phyloP scores from a whole-genome alignment of 2,888 invertebrate species.

The Eupithecia tripunctaria region DNA sequence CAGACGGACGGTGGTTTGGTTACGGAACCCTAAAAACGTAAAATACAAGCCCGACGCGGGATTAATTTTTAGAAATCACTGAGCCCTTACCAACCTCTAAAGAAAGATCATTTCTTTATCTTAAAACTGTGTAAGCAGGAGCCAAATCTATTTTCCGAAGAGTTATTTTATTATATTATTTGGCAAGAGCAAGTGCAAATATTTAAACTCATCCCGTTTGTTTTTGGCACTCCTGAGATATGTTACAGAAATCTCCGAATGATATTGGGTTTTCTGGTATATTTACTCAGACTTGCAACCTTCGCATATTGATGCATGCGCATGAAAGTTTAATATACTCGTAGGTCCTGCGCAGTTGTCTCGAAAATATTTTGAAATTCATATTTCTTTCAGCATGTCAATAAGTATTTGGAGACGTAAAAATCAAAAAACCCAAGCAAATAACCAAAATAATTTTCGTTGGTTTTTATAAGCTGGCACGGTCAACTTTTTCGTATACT shows the following conservation, averaged over 20 bases:
- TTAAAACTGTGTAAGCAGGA: constrained; percentile 4
- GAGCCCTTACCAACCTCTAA: neutral
- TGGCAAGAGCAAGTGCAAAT: constrained; percentile 28
- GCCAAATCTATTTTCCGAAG: constrained; percentile 22
- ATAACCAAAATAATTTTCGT: no score
- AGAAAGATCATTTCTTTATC: neutral
- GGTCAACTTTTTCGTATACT: no score
- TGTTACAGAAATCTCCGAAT: constrained; percentile 11
- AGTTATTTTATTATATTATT: constrained; percentile 23
- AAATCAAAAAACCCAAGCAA: no score
- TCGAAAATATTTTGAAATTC: no score
- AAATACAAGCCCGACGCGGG: neutral
- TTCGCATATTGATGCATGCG: neutral
- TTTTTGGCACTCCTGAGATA: constrained; percentile 27
- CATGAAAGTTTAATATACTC: neutral
- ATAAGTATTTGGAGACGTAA: no score
- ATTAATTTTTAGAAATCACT: neutral
- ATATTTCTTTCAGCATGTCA: no score
- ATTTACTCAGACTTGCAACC: constrained; percentile 18
- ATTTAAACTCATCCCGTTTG: constrained; percentile 18
- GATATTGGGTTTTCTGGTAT: constrained; percentile 19
- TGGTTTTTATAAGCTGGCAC: no score
- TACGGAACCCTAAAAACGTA: neutral
- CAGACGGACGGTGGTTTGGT: no score
- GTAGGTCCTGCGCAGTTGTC: no score